Percentiles rank a stretch among this genome's conserved stretches.
Conservation (phyloP, 92 coral and sea anemone species). For the Anthopleura xanthogrammica region DNA sequence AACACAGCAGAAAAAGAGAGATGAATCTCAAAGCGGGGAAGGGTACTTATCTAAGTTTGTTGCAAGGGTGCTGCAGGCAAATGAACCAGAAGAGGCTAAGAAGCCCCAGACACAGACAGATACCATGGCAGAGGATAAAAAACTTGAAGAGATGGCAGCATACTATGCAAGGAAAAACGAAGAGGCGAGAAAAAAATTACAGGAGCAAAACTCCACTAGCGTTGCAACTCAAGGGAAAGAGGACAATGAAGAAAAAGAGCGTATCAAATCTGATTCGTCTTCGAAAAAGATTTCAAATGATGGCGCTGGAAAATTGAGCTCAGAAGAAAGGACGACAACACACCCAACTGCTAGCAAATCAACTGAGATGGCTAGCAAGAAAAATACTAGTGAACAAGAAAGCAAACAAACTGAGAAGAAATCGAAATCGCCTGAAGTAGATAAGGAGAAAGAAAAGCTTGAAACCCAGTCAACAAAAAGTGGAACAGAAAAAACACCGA, state of each 20-base stretch:
- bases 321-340: neutral
- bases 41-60: constrained; percentile 15
- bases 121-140: neutral
- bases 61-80: neutral
- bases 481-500: neutral
- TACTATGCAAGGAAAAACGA: constrained; percentile 19
- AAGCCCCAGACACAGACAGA: neutral
- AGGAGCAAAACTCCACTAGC: neutral
- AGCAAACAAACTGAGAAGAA: neutral
- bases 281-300: neutral
- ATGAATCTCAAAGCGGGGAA: neutral
- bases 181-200: constrained; percentile 15
- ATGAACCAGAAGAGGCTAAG: constrained; percentile 11
- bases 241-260: neutral
- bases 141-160: constrained; percentile 24
- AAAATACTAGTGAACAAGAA: neutral
- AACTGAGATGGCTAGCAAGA: neutral
- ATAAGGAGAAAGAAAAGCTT: neutral
- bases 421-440: neutral
- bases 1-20: neutral
- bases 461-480: neutral
- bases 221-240: constrained; percentile 4
- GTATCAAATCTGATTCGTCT: too few relatives aligned
- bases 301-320: neutral
- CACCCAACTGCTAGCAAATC: neutral